Percentiles rank a stretch among this genome's conserved stretches.
phyloP scores from a whole-genome alignment of 1,140 invertebrate genomes.

The Drosophila sechellia region DNA sequence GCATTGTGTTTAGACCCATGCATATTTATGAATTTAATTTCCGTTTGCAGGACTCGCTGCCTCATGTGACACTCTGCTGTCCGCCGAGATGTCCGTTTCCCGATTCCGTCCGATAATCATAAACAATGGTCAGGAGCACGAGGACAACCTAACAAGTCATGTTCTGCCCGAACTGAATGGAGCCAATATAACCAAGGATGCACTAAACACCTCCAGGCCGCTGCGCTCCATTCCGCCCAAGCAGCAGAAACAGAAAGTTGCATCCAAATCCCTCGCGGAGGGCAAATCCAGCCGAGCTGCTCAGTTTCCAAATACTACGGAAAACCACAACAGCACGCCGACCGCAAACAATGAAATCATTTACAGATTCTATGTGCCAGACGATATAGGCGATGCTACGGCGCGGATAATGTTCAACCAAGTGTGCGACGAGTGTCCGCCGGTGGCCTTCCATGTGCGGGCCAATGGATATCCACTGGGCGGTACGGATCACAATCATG shows the following conservation, averaged over 20 bases:
- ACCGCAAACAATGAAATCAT: conserved; percentile 68
- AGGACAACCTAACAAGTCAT: conserved; percentile 62
- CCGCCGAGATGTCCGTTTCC: conserved; percentile 77
- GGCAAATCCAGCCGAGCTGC: conserved; percentile 15
- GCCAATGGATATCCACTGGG: conserved; percentile 68
- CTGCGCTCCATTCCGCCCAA: conserved; percentile 36
- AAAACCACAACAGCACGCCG: conserved; percentile 25
- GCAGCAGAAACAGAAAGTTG: conserved; percentile 19
- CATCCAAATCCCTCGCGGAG: conserved; percentile 3
- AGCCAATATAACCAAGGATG: conserved; percentile 4
- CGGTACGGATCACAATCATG: conserved; percentile 55
- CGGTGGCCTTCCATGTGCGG: conserved; percentile 68
- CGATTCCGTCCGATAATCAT: conserved; percentile 71
- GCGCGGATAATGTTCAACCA: conserved; percentile 61
- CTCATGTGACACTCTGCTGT: conserved; percentile 84
- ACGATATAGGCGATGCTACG: conserved; percentile 66
- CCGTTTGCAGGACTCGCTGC: conserved; percentile 84
- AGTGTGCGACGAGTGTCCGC: conserved; percentile 67
- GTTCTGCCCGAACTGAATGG: conserved; percentile 5
- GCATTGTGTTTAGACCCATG: conserved; percentile 3
- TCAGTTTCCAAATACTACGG: conserved; percentile 21
- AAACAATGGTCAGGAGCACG: conserved; percentile 65
- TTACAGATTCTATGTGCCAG: conserved; percentile 85
- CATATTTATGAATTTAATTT: background rate
- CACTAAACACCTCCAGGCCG: conserved; percentile 6